Conservation (phyloP, 2,797 vertebrate species). For the Limosa lapponica region DNA sequence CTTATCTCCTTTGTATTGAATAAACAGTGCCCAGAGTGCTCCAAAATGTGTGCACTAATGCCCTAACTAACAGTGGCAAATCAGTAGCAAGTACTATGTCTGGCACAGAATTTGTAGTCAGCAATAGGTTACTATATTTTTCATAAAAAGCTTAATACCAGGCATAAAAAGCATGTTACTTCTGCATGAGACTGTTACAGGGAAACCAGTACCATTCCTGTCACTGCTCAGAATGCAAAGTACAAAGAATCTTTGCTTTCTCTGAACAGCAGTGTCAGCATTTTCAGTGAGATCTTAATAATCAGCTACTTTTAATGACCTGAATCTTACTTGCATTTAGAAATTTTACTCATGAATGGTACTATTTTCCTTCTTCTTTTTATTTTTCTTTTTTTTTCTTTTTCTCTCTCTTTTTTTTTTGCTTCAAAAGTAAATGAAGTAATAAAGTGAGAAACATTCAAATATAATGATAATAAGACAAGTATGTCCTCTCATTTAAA, state of each 20-base stretch:
- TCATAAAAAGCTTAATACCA: neutral
- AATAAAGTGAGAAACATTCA: neutral
- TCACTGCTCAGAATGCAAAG: neutral
- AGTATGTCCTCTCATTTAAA: neutral
- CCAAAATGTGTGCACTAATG: neutral
- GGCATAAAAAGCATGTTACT: neutral
- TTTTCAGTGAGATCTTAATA: neutral
- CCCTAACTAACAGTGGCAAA: neutral
- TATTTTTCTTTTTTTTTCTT: too few relatives aligned
- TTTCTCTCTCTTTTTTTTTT: fast-evolving
- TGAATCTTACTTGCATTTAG: neutral
- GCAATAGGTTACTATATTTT: neutral
- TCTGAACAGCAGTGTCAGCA: neutral
- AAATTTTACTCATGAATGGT: neutral
- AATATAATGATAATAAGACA: neutral
- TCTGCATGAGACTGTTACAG: neutral
- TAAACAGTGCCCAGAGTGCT: neutral
- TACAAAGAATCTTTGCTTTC: neutral
- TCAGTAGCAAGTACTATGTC: neutral
- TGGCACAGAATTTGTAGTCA: neutral
- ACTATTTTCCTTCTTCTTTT: neutral
- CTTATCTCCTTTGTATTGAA: neutral
- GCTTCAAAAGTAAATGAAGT: neutral
- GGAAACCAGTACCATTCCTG: neutral
- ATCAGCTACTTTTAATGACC: neutral